phyloP scores from a whole-genome alignment of 2,113 vertebrate species.

The Daboia siamensis region DNA sequence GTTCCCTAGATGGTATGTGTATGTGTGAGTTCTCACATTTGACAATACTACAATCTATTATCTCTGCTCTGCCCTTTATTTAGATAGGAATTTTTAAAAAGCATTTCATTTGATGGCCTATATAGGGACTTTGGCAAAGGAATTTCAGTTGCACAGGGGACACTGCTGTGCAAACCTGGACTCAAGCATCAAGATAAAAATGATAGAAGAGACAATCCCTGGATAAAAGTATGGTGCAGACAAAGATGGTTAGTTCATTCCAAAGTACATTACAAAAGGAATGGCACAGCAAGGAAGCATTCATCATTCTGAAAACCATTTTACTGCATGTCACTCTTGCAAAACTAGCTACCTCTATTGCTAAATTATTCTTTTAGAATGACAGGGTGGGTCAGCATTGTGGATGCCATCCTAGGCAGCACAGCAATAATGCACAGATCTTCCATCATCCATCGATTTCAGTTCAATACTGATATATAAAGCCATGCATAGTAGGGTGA shows the following conservation, averaged over 20 bases:
- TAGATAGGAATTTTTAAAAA: constrained; percentile 12
- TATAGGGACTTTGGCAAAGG: constrained; percentile 22
- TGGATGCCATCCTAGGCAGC: not conserved
- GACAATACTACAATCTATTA: not conserved
- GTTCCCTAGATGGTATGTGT: not conserved
- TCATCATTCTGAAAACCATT: not conserved
- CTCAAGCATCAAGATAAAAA: constrained; percentile 5
- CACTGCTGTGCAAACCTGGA: not conserved
- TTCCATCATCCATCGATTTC: not conserved
- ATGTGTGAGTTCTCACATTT: not conserved
- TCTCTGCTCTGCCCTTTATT: constrained; percentile 13
- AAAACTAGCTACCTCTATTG: not conserved
- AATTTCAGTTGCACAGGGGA: constrained; percentile 5
- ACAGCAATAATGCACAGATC: not conserved
- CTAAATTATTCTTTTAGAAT: not conserved
- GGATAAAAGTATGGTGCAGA: constrained; percentile 9
- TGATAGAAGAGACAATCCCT: not conserved
- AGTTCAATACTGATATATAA: not conserved
- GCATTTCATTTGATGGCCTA: not conserved
- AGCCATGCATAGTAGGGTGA: not conserved
- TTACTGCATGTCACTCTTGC: not conserved
- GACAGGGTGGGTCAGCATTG: not conserved
- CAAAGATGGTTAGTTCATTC: not conserved
- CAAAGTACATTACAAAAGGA: constrained; percentile 3
- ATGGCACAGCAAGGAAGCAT: not conserved